Evolutionary conservation across 1,140 invertebrate species (phyloP), one percentile per base, ranked within the genome.

Genomic region (Pseudomyrmex cubaensis): DNA sequence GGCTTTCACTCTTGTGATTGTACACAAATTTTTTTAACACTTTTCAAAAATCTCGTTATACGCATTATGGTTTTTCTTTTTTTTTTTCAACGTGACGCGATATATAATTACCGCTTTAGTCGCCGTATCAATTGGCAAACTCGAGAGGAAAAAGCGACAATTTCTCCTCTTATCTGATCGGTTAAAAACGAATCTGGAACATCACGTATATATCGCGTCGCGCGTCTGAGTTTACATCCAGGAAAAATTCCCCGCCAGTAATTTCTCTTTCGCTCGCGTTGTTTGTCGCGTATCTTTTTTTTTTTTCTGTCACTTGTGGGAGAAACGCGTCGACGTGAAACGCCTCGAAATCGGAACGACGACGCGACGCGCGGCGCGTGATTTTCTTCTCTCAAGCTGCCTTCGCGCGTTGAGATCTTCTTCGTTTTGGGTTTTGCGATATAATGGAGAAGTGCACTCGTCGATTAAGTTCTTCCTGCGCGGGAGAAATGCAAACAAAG

Each of bases 151-250:
- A 35, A 20, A 80, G 66, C 76, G 66, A 80, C 76, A 70, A 72
- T 80, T 80, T 80, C 76, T 80, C 76, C 44, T 70, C 76, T 72
- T 80, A 72, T 80, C 76, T 80, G 76, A 80, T 80, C 76, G 52
- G n/a, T 17, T 48, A 72, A 69, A 72, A 80, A 80, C 59, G 54
- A 80, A 80, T 61, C 76, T 80, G 66, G 76, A 80, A 66, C 76
- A 77, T 77, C 74, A 22, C 44, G 44, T 67, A 35, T 50, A 66
- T 44, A 66, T 48, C 35, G 5, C 35, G 5, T 35, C 35, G 35
- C 76, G 66, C 76, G 66, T 10, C 44, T 10, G 54, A 48, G 15
- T 80, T 80, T 80, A 35, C 48, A 35, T 12, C n/a, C 22, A 56
- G 44, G 66, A 80, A 80, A 80, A 80, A 80, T 80, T 70, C 76